Conservation (phyloP, 2,888 invertebrate genomes). For the Agelastica alni region DNA sequence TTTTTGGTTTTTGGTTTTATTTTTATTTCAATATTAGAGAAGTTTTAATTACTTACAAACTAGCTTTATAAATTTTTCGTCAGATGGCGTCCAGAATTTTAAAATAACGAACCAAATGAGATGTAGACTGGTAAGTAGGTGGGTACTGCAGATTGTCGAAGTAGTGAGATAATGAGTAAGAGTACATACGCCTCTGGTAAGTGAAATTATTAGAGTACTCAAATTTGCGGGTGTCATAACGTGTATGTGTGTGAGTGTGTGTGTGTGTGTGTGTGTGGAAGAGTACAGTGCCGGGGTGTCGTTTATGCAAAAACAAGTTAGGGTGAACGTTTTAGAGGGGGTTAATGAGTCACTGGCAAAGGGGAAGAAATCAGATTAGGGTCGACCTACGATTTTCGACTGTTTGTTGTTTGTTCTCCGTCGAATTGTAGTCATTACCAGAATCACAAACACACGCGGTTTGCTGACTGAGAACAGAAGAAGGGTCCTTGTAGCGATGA, state of each 20-base stretch:
- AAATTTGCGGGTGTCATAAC: constrained; percentile 57
- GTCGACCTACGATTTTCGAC: constrained; percentile 51
- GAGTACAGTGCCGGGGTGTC: constrained; percentile 44
- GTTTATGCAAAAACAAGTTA: constrained; percentile 50
- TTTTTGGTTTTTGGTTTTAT: no score
- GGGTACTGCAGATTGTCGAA: no score
- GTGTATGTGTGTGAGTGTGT: no score
- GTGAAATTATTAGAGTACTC: constrained; percentile 53
- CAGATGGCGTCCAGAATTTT: no score
- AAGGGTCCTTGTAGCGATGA: constrained; percentile 26
- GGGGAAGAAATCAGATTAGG: constrained; percentile 58
- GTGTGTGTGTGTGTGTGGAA: no score
- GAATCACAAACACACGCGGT: constrained; percentile 49
- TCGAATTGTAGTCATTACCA: constrained; percentile 49
- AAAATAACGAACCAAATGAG: no score
- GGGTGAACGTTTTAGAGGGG: constrained; percentile 47
- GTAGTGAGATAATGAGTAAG: no score
- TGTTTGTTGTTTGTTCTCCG: constrained; percentile 47
- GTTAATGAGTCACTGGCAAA: constrained; percentile 58
- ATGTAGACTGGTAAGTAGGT: no score
- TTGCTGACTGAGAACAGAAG: constrained; percentile 39
- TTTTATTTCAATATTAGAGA: no score
- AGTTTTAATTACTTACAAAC: no score
- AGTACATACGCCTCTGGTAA: constrained; percentile 30
- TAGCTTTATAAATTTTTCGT: no score